phyloP scores from a whole-genome alignment of 2,113 vertebrate species.

The Ascaphus truei region DNA sequence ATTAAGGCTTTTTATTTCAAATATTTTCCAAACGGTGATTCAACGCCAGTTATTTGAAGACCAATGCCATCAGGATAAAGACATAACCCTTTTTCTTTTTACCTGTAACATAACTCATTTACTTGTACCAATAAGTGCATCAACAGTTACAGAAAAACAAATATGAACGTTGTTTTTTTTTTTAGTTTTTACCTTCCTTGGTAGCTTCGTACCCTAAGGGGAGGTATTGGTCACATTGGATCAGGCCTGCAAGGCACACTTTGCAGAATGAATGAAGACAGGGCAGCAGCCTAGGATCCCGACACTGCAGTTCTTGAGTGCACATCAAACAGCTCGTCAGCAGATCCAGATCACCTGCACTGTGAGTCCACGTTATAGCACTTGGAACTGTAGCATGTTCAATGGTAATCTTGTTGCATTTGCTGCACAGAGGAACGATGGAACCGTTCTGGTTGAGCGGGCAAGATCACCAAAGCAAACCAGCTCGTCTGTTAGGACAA shows the following conservation, averaged over 20 bases:
- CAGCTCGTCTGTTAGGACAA: too few relatives aligned
- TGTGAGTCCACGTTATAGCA: conserved; percentile 15
- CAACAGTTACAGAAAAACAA: conserved; percentile 1
- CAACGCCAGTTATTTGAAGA: too few relatives aligned
- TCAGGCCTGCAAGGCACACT: conserved; percentile 63
- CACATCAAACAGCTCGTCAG: conserved; percentile 77
- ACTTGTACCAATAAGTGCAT: conserved; percentile 15
- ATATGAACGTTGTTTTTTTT: too few relatives aligned
- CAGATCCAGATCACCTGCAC: conserved; percentile 39
- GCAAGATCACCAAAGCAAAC: too few relatives aligned
- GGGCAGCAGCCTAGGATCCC: conserved; percentile 74
- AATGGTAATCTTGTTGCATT: too few relatives aligned
- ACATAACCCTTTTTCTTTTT: too few relatives aligned
- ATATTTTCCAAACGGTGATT: too few relatives aligned
- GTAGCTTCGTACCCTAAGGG: conserved; percentile 34
- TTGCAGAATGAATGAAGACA: conserved; percentile 81
- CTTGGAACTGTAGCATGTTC: too few relatives aligned
- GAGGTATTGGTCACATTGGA: conserved; percentile 49
- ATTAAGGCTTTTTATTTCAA: too few relatives aligned
- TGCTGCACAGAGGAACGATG: too few relatives aligned
- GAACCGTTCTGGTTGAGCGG: too few relatives aligned
- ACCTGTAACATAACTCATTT: conserved; percentile 24
- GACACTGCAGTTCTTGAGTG: conserved; percentile 66
- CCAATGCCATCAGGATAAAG: too few relatives aligned
- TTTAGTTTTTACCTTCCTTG: conserved; percentile 49